Evolutionary conservation across 1,140 invertebrate species (phyloP).

Genomic region (Anoplolepis gracilipes): DNA sequence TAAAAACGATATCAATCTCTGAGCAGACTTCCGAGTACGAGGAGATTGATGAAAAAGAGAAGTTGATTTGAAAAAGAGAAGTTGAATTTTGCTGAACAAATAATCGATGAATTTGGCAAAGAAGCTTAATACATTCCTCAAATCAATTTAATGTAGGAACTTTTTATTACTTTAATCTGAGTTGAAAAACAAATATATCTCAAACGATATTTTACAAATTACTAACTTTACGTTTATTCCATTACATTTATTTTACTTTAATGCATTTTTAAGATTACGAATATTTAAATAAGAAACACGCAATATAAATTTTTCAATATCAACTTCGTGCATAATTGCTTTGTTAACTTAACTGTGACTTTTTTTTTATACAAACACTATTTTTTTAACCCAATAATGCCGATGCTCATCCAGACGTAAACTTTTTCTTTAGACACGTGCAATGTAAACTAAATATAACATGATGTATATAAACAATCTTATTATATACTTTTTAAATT

Average conservation of each 20-base stretch:
- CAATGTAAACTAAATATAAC: constrained; percentile 49
- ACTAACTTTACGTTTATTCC: not conserved
- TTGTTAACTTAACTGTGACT: constrained; percentile 44
- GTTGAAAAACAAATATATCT: not conserved
- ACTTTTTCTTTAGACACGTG: constrained; percentile 44
- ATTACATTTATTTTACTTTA: not conserved
- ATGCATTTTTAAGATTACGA: not conserved
- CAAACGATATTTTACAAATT: not conserved
- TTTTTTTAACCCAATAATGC: constrained; percentile 49
- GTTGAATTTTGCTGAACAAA: not conserved
- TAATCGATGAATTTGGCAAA: not conserved
- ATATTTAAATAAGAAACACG: constrained; percentile 5
- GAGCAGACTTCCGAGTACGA: not conserved
- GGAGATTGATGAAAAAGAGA: not conserved
- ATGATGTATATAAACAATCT: constrained; percentile 43
- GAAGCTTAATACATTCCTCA: not conserved
- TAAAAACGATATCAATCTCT: not conserved
- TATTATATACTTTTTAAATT: constrained; percentile 27
- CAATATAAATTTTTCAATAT: constrained; percentile 31
- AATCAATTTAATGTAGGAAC: not conserved
- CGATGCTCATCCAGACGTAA: constrained; percentile 29
- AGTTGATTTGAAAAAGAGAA: not conserved
- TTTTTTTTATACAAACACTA: constrained; percentile 29
- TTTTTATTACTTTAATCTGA: not conserved
- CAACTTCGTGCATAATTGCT: constrained; percentile 17